Evolutionary conservation across 2,797 vertebrate genomes (phyloP), one percentile per base, ranked within the genome.

Genomic region (Notoglanidium macrostoma): DNA sequence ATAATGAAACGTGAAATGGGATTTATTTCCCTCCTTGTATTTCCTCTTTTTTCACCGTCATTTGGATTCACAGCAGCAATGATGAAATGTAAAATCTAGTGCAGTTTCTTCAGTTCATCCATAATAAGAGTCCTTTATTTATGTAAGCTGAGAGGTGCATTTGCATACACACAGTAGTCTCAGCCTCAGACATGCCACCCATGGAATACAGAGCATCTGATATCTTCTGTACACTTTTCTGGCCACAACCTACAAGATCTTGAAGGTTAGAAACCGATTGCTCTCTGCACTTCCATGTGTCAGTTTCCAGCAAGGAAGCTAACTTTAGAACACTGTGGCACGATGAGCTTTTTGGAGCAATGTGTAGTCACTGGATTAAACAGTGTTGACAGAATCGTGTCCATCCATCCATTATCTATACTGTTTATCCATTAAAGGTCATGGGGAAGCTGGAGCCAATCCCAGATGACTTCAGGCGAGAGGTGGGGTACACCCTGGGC

Each of bases 101-200:
- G 15, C 7, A 49, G 23, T 29, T 49, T 51, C 15, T 29, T 63
- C 79, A 17, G 11, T 46, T 81, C 79, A 81, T 40, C 57, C 40
- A n/a, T 26, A 46, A 63, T 59, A n/a, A 29, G 14, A 61, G 44
- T 7, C 10, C 6, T 29, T 65, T 67, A 67, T 32, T 65, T 49
- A 67, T 82, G 46, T 61, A 51, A 81, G 79, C 61, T 49, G 61
- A 32, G 44, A 67, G 17, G 26, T 51, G 3, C 61, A 51, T 82
- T 65, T 65, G 59, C 80, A 65, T 82, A 49, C 61, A 67, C 59
- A 65, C 26, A 65, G 61, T 82, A 29, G 55, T 81, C 59, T 44
- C 12, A 9, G 59, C 15, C 11, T 82, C 79, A 65, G 80, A 32
- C 44, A 12, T 67, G 44, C 80, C n/a, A 5, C 80, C 44, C 23